Evolutionary conservation across 2,797 vertebrate species (phyloP), one percentile per base, ranked within the genome.

Genomic region (Steatocranus sp.): DNA sequence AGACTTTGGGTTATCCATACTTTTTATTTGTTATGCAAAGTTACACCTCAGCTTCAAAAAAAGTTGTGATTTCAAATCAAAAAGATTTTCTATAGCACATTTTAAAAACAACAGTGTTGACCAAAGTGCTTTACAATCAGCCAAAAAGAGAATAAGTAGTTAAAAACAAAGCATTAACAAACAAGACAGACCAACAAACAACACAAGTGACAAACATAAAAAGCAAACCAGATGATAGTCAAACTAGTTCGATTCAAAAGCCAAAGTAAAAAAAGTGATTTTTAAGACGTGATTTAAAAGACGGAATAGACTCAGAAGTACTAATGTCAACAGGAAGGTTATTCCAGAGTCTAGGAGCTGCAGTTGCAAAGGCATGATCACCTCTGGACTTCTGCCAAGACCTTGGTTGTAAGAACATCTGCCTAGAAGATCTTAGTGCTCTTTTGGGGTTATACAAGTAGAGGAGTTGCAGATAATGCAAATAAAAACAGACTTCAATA

Each of bases 41-140:
- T 68, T 68, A 70, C 66, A 70, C 23, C 66, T 70, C 23, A 43
- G 4, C 23, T 70, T 70, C 0, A 27, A 46, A 68, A 68, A 18
- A 18, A 11, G 2, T 2, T 43, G 8, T 2, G 14, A 56, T 56
- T 56, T 30, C 53, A 17, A 56, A 30, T 56, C 53, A 17, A 0
- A 58, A 58, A 11, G 12, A 38, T 1, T 4, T 32, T 58, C 54
- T 18, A 11, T 4, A 58, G 54, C 9, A 58, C 54, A 18, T 32
- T 32, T 58, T 32, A 32, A 58, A 58, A 32, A 58, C 9, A 58
- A 58, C 54, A 32, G 54, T 11, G 27, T 32, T 18, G 27, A 56
- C 54, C 0, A 0, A 56, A 58, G 27, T 58, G 27, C 27, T 58
- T 0, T 11, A 11, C 54, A 58, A 58, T 32, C 54, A 18, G 2